Conservation (phyloP, 2,888 invertebrate genomes). For the Parascotia fuliginaria region DNA sequence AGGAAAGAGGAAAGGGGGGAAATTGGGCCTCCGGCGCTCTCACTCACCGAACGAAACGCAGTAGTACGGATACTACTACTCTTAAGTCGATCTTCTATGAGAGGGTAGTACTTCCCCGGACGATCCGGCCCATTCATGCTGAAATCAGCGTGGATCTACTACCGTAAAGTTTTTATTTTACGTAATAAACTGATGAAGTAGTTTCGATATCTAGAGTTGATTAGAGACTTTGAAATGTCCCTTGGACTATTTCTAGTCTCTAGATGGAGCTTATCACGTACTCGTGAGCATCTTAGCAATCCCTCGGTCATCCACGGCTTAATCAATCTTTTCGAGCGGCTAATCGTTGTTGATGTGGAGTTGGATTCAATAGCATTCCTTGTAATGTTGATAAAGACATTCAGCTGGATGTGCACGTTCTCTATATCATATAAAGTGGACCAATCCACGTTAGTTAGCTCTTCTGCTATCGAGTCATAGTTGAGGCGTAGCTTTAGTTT, state of each 20-base stretch:
- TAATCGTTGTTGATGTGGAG: not conserved
- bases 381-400: not conserved
- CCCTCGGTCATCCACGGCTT: not conserved
- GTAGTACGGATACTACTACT: too few relatives aligned
- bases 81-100: too few relatives aligned
- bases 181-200: not conserved
- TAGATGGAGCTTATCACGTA: not conserved
- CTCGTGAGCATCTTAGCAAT: not conserved
- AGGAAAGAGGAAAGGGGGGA: too few relatives aligned
- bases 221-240: not conserved
- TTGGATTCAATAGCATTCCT: not conserved
- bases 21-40: too few relatives aligned
- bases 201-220: not conserved
- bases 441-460: not conserved
- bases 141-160: too few relatives aligned
- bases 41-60: too few relatives aligned
- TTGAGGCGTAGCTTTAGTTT: not conserved
- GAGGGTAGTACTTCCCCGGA: too few relatives aligned
- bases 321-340: not conserved
- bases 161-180: not conserved
- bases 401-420: not conserved
- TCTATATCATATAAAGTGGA: not conserved
- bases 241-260: not conserved
- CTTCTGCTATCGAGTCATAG: not conserved
- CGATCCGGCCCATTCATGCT: too few relatives aligned